Evolutionary conservation across 2,797 vertebrate genomes (phyloP).

Genomic region (Lacerta bilineata): DNA sequence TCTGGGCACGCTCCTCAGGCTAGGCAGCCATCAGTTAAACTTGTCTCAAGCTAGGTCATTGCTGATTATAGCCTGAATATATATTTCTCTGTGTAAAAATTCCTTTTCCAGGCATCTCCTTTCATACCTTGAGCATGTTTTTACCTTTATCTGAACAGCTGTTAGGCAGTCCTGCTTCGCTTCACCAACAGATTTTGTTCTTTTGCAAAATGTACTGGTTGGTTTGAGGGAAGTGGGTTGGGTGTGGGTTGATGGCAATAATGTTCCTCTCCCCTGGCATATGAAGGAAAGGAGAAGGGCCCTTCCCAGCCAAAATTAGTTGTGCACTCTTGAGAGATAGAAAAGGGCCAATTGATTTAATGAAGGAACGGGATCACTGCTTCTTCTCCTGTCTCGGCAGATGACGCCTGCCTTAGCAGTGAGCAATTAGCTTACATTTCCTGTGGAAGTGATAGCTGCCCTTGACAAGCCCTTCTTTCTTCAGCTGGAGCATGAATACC

Average conservation of each 20-base stretch:
- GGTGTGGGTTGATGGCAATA: not conserved
- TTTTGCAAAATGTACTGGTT: not conserved
- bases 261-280: not conserved
- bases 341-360: not conserved
- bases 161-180: not conserved
- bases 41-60: not conserved
- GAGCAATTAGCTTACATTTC: constrained; percentile 63
- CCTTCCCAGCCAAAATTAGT: not conserved
- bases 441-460: constrained; percentile 66
- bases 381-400: constrained; percentile 57
- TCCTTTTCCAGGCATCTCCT: no score
- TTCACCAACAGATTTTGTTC: not conserved
- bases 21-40: no score
- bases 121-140: no score
- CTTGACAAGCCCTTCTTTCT: constrained; percentile 73
- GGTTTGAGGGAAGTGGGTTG: not conserved
- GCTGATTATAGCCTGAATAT: no score
- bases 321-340: not conserved
- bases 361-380: no score
- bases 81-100: no score
- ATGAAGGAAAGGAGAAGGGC: not conserved
- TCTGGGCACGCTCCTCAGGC: not conserved
- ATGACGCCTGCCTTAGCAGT: constrained; percentile 60
- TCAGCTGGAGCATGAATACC: constrained; percentile 51
- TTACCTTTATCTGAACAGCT: not conserved